Evolutionary conservation across 1,140 invertebrate genomes (phyloP).

Genomic region (Drosophila ohnishii): DNA sequence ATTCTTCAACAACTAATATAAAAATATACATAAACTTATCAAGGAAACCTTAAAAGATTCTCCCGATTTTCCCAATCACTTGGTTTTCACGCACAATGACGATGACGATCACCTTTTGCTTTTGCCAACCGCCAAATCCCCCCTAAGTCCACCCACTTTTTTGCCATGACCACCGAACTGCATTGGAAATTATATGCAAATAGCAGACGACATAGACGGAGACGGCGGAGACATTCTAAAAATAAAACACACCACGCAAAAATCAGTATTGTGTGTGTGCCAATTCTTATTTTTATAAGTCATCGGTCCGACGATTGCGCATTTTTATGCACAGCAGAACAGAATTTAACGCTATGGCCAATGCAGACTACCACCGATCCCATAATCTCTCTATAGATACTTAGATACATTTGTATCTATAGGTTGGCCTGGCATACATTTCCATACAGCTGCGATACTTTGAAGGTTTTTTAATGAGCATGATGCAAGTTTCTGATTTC

Average conservation of each 20-base stretch:
- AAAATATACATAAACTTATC: background rate
- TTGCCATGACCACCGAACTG: slow-evolving; percentile 45
- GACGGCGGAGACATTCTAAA: slow-evolving; percentile 45
- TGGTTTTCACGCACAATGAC: slow-evolving; percentile 18
- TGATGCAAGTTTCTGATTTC: background rate
- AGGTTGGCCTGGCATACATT: background rate
- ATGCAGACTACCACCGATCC: slow-evolving; percentile 47
- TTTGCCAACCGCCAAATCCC: background rate
- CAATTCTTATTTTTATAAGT: slow-evolving; percentile 66
- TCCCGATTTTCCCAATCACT: background rate
- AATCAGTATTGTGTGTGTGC: slow-evolving; percentile 55
- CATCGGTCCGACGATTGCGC: slow-evolving; percentile 52
- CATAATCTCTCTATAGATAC: slow-evolving; percentile 42
- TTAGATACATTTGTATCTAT: slow-evolving; percentile 18
- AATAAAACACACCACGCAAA: slow-evolving; percentile 66
- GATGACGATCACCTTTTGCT: slow-evolving; percentile 46
- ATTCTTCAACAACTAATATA: background rate
- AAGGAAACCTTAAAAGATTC: background rate
- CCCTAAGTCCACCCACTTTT: background rate
- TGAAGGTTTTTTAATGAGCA: slow-evolving; percentile 10
- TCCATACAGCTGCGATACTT: slow-evolving; percentile 3
- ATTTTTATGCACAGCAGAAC: slow-evolving; percentile 66
- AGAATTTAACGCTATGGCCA: slow-evolving; percentile 54
- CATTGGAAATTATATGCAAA: slow-evolving; percentile 80
- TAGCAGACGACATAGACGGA: slow-evolving; percentile 24